Base-by-base conservation (phyloP, 2,797 vertebrate species). In the Parotocinclus haroldoi region DNA sequence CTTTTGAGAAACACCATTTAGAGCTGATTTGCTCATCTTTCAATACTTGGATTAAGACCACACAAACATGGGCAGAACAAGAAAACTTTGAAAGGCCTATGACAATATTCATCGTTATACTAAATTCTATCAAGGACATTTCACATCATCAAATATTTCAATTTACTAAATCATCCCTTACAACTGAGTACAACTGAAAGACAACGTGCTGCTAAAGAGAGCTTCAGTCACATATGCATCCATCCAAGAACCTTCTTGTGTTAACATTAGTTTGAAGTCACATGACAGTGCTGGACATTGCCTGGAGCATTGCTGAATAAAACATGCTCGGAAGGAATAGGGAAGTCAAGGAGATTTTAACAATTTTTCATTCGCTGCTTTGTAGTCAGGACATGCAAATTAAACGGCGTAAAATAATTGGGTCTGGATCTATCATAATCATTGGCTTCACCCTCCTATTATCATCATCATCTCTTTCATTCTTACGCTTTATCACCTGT, bases 211-310 rank as follows among this genome's bases (percentile, higher is more conserved):
- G 71, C 59, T 48, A 19, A 58, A 51, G 58, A 48, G 77, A 80
- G 75, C 82, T 84, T 73, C 72, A 78, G 78, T 77, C 79, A 82
- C 83, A 82, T 80, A 81, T 81, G 68, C 16, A 69, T 83, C 89
- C 82, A 86, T 89, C 88, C 88, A 45, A 8, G 79, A 81, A 57
- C 64, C 71, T 79, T 85, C 78, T 78, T 81, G 83, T 85, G 78
- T 81, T 85, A 83, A 83, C 84, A 76, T 80, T 80, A 81, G 75
- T 72, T 82, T 83, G 82, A 71, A 76, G 73, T 65, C 76, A 62
- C 49, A 72, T 44, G 19, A 79, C 66, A 58, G 72, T 74, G 76
- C 52, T 42, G 70, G 78, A 77, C 78, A 79, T 68, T 50, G 76
- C 70, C 80, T 83, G 68, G 44, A 66, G 54, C 66, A 7, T 46